These are phyloP conservation scores for Aldrovandia affinis DNA, from an alignment of 2,797 vertebrate species.

Conservation along the genomic window DNA sequence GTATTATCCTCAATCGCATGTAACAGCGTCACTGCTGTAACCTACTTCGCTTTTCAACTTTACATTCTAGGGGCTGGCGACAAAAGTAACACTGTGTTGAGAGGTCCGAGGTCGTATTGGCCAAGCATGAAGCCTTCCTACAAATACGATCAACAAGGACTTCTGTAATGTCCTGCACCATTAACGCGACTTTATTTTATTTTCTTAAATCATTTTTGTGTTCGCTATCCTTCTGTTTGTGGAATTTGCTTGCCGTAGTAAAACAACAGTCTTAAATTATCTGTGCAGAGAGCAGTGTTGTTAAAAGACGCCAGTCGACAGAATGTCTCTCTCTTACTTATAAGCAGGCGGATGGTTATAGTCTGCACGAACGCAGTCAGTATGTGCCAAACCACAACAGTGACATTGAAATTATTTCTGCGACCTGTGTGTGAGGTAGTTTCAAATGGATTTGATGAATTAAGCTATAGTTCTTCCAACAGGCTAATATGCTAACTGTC, in stretches of 20 bases:
- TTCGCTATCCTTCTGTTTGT: background rate
- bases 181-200: background rate
- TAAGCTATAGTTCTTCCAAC: background rate
- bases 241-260: background rate
- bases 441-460: background rate
- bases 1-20: slow-evolving; percentile 1
- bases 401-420: background rate
- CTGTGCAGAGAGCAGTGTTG: background rate
- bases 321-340: background rate
- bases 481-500: background rate
- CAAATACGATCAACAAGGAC: background rate
- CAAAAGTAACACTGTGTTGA: background rate
- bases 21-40: background rate
- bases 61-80: slow-evolving; percentile 12
- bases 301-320: background rate
- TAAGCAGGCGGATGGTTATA: background rate
- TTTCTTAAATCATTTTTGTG: background rate
- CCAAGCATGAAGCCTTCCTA: background rate
- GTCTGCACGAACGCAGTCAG: background rate
- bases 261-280: background rate
- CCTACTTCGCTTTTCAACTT: slow-evolving; percentile 7
- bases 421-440: background rate
- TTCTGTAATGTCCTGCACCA: background rate
- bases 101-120: background rate
- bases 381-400: background rate